Percentiles rank a stretch among this genome's conserved stretches.
Conservation (phyloP, 1,140 invertebrate species). For the Microvelia longipes region DNA sequence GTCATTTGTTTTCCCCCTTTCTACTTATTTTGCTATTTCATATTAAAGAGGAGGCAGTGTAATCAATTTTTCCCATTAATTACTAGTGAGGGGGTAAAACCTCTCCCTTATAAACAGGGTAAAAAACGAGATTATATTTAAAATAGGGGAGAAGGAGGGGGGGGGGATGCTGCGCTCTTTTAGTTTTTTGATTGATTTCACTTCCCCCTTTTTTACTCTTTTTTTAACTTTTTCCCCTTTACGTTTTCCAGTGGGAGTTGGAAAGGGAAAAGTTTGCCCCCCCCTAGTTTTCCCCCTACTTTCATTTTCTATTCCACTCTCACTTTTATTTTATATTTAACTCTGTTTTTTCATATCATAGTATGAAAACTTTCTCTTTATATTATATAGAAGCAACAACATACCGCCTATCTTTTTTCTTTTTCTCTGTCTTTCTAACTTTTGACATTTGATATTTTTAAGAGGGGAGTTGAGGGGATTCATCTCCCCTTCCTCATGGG, state of each 20-base stretch:
- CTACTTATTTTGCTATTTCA: too few species aligned
- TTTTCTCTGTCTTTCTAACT: not conserved
- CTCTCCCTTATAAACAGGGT: not conserved
- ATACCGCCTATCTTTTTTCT: not conserved
- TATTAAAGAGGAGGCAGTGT: not conserved
- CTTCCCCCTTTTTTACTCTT: not conserved
- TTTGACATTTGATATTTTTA: not conserved
- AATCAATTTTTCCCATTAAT: not conserved
- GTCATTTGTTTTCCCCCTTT: not conserved
- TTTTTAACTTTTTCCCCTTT: not conserved
- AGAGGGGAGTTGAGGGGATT: not conserved
- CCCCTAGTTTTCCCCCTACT: not conserved
- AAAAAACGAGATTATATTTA: not conserved
- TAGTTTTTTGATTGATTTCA: not conserved
- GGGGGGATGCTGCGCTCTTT: not conserved
- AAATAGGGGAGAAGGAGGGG: not conserved
- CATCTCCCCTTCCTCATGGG: not conserved
- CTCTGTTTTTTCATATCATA: not conserved
- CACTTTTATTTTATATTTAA: not conserved
- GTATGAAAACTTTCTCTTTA: not conserved
- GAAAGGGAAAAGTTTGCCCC: not conserved
- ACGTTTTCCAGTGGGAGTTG: not conserved
- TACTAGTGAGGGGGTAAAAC: not conserved
- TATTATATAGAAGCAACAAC: not conserved
- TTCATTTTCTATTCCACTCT: not conserved